Evolutionary conservation across 2,888 invertebrate genomes (phyloP).

Genomic region (Aleiodes testaceus): DNA sequence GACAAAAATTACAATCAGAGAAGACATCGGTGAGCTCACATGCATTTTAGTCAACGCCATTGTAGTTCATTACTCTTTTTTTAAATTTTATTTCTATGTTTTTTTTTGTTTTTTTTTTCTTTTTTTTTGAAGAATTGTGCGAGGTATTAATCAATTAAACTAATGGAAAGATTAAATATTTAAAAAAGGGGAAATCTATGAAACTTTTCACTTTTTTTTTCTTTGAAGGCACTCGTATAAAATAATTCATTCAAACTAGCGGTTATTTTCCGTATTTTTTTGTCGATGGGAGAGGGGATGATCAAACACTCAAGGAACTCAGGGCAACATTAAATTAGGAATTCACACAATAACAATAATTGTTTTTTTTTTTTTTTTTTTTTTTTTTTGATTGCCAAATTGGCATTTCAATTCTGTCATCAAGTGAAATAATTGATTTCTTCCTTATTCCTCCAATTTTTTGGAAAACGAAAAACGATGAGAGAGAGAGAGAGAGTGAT

Average conservation of each 20-base stretch:
- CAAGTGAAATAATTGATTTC: conserved; percentile 16
- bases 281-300: not conserved
- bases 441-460: not conserved
- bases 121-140: conserved; percentile 9
- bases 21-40: conserved; percentile 35
- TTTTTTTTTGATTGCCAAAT: conserved; percentile 12
- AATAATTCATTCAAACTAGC: conserved; percentile 59
- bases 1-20: not conserved
- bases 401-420: conserved; percentile 18
- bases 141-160: conserved; percentile 21
- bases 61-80: not conserved
- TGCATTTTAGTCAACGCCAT: conserved; percentile 24
- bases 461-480: too few relatives aligned
- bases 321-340: conserved; percentile 21
- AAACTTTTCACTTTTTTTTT: conserved; percentile 51
- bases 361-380: conserved; percentile 5
- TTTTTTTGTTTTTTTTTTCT: not conserved
- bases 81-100: not conserved
- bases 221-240: conserved; percentile 71
- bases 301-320: conserved; percentile 17
- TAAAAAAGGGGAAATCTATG: conserved; percentile 32
- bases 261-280: conserved; percentile 40
- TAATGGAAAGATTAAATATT: conserved; percentile 47
- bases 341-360: conserved; percentile 26
- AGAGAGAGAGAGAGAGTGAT: too few relatives aligned